A percentile compares a stretch with the other conserved stretches of the same genome.
Evolutionary conservation across 1,140 invertebrate species (phyloP).

Genomic region (Cepaea nemoralis): DNA sequence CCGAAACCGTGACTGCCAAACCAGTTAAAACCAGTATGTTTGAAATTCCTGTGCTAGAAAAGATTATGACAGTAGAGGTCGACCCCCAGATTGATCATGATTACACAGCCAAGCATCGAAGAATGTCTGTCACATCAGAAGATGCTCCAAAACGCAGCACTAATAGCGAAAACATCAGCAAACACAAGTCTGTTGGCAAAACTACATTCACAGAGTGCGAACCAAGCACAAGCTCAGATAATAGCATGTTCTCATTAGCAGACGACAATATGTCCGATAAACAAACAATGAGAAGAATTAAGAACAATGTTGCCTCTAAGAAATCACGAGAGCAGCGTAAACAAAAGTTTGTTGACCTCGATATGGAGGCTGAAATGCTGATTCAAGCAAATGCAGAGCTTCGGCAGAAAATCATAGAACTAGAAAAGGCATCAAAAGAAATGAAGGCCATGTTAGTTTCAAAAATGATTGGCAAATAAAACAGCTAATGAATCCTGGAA

Average conservation of each 20-base stretch:
- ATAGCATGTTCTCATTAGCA: background rate
- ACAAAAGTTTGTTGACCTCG: slow-evolving; percentile 67
- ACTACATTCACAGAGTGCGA: background rate
- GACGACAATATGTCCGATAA: slow-evolving; percentile 39
- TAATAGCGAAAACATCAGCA: background rate
- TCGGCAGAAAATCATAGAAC: slow-evolving; percentile 56
- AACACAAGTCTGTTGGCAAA: background rate
- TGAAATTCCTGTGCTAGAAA: background rate
- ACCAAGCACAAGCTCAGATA: background rate
- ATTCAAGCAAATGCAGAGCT: slow-evolving; percentile 61
- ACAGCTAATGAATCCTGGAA: background rate
- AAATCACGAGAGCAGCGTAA: slow-evolving; percentile 67
- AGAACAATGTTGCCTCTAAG: slow-evolving; percentile 70
- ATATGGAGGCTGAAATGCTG: slow-evolving; percentile 58
- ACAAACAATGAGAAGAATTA: slow-evolving; percentile 61
- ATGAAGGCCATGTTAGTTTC: slow-evolving; percentile 65
- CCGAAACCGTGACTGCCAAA: background rate
- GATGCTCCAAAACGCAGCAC: background rate
- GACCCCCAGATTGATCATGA: slow-evolving; percentile 1
- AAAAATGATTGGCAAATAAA: slow-evolving; percentile 59
- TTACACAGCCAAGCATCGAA: background rate
- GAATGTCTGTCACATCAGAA: background rate
- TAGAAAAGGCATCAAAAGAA: slow-evolving; percentile 64
- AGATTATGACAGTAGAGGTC: background rate
- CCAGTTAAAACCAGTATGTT: background rate